phyloP scores from a whole-genome alignment of 2,888 invertebrate species.

The Lochmaea crataegi region DNA sequence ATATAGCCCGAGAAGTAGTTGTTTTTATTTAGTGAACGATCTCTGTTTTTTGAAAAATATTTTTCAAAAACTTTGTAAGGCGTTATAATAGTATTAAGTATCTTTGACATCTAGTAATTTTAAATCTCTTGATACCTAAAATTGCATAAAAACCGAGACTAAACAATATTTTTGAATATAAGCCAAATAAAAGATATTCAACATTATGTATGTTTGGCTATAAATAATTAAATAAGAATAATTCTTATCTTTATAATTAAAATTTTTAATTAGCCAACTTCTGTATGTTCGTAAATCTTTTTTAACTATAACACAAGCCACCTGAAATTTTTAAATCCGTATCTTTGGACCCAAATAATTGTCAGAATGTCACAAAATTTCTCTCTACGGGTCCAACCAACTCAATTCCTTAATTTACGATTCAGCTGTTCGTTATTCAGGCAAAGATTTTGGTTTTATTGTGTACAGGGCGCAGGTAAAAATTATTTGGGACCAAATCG shows the following conservation, averaged over 20 bases:
- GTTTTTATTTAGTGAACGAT: too few species aligned
- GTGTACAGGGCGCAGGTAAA: conserved; percentile 38
- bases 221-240: too few species aligned
- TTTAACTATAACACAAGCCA: background rate
- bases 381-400: background rate
- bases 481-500: conserved; percentile 38
- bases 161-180: too few species aligned
- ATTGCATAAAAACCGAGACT: too few species aligned
- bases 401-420: conserved; percentile 6
- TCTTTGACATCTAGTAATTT: too few species aligned
- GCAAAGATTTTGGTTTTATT: conserved; percentile 33
- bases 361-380: conserved; percentile 1
- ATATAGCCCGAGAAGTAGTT: too few species aligned
- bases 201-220: too few species aligned
- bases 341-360: background rate
- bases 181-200: too few species aligned
- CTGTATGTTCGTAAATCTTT: background rate
- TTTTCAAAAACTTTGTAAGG: too few species aligned
- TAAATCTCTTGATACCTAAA: too few species aligned
- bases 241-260: background rate
- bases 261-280: background rate
- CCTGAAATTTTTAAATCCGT: background rate
- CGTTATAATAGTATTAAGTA: too few species aligned
- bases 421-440: conserved; percentile 15
- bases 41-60: too few species aligned